Evolutionary conservation across 2,797 vertebrate species (phyloP).

Genomic region (Phylloscopus collybita): DNA sequence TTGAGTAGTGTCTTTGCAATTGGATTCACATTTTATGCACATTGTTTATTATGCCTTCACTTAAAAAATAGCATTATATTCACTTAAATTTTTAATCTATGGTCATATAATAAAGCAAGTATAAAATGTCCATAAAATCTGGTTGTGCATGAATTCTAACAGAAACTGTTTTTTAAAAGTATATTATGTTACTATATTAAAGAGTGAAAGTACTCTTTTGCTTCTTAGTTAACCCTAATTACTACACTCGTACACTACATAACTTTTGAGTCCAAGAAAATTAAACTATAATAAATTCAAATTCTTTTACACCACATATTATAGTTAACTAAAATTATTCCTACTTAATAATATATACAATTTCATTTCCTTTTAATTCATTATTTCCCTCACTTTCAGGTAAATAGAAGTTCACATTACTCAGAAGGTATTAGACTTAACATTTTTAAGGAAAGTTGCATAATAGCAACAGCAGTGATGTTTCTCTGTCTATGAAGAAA

Average conservation of each 20-base stretch:
- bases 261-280: constrained; percentile 38
- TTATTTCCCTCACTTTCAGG: neutral
- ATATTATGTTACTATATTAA: neutral
- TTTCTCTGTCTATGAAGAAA: neutral
- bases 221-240: constrained; percentile 14
- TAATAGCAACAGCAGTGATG: neutral
- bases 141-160: neutral
- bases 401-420: neutral
- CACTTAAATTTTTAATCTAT: neutral
- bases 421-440: neutral
- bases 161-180: neutral
- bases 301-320: neutral
- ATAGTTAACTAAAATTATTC: neutral
- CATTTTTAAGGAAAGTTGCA: neutral
- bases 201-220: neutral
- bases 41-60: neutral
- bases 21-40: neutral
- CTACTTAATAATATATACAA: neutral
- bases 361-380: neutral
- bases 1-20: neutral
- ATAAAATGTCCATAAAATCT: neutral
- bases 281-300: constrained; percentile 9
- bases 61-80: neutral
- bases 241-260: constrained; percentile 15
- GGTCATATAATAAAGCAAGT: neutral